Evolutionary conservation across 1,140 invertebrate genomes (phyloP), one percentile per base, ranked within the genome.

Genomic region (Eubasilissa regina): DNA sequence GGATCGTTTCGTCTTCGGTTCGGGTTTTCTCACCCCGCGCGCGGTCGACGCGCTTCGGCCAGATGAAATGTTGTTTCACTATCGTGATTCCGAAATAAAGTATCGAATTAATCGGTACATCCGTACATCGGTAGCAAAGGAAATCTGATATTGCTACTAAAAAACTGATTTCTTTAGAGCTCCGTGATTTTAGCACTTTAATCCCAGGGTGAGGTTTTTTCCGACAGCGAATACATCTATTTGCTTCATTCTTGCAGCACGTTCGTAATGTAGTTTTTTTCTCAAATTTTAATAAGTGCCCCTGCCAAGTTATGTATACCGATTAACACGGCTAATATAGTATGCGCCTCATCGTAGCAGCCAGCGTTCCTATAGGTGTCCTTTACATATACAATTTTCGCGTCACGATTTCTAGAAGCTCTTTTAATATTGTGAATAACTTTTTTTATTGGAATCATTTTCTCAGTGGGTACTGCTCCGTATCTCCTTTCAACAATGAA

Each of bases 351-450:
- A 51, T 51, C 48, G n/a, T 51, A 51, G 48, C 3, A 51, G 9
- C 11, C 9, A 1, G n/a, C 48, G 1, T 51, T 51, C 9, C 48
- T 51, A 51, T 51, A 13, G 48, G n/a, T 51, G 48, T 51, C 48
- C 48, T 51, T 51, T 51, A 51, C n/a, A 51, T 51, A 15, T 64
- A 0, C 10, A 64, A 64, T 64, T 25, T 64, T 25, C 60, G 13
- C 60, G 60, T 64, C 25, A 64, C 60, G 60, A 25, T 64, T 64
- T 64, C 19, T n/a, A 64, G 12, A 64, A 64, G 19, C 10, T 64
- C 60, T 35, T 21, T 64, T 64, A 8, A 43, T 35, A 64, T 25
- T 64, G 60, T 64, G 60, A 64, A 3, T 64, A 21, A 17, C 19
- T 35, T 43, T 19, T 64, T 64, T 44, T 51, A 25, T 60, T 7